These are phyloP conservation scores for Zaprionus ghesquierei DNA, from an alignment of 1,140 invertebrate genomes.

Conservation along the genomic window DNA sequence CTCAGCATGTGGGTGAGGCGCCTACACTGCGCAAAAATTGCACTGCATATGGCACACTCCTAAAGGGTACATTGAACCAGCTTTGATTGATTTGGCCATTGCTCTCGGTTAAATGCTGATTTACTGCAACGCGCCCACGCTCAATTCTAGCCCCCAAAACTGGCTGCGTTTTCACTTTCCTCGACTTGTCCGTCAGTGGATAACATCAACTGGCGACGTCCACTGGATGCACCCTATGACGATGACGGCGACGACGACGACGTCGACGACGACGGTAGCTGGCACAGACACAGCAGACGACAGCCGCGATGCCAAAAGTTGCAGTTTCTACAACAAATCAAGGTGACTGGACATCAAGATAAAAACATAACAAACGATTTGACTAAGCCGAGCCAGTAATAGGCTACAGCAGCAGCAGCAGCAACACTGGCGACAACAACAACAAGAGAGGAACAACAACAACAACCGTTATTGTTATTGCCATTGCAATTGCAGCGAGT, in stretches of 20 bases:
- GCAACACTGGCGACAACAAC: too few relatives aligned
- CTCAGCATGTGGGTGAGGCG: slow-evolving; percentile 1
- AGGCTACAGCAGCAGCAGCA: slow-evolving; percentile 56
- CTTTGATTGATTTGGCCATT: slow-evolving; percentile 51
- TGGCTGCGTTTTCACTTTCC: slow-evolving; percentile 16
- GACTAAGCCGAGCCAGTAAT: slow-evolving; percentile 79
- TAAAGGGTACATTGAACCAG: slow-evolving; percentile 53
- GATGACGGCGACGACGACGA: too few relatives aligned
- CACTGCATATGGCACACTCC: neutral
- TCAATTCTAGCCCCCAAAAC: slow-evolving; percentile 62
- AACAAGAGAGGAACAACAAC: slow-evolving; percentile 22
- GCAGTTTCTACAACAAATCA: slow-evolving; percentile 81
- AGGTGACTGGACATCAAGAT: slow-evolving; percentile 81
- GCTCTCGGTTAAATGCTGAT: slow-evolving; percentile 46
- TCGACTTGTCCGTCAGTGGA: slow-evolving; percentile 56
- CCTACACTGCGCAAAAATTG: slow-evolving; percentile 36
- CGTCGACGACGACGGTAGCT: slow-evolving; percentile 43
- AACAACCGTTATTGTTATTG: slow-evolving; percentile 76
- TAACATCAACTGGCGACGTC: slow-evolving; percentile 47
- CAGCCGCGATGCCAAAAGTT: slow-evolving; percentile 72
- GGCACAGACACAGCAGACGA: slow-evolving; percentile 11
- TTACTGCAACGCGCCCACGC: slow-evolving; percentile 30
- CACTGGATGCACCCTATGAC: slow-evolving; percentile 61
- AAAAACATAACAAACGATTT: slow-evolving; percentile 82
- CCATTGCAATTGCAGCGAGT: slow-evolving; percentile 44